phyloP scores from a whole-genome alignment of 30 jellyfish, hydroid and myxozoan genomes.

The Chrysaora quinquecirrha region DNA sequence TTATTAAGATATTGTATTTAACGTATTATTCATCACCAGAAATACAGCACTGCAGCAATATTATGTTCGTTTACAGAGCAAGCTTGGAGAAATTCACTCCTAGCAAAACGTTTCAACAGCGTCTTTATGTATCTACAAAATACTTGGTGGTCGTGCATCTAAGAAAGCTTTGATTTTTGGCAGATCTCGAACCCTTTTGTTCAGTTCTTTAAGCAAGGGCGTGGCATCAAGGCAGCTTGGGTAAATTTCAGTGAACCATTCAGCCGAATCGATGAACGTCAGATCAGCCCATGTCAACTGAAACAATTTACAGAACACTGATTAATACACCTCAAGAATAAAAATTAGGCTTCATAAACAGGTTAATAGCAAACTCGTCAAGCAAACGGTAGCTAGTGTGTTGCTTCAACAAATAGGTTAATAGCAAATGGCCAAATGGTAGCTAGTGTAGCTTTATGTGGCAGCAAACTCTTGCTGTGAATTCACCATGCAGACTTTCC shows the following conservation, averaged over 20 bases:
- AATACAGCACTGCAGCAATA: too few species aligned
- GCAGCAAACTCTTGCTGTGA: neutral
- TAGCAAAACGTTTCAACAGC: too few species aligned
- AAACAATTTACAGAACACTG: neutral
- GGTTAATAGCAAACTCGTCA: neutral
- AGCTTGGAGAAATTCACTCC: too few species aligned
- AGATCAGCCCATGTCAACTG: constrained; percentile 73
- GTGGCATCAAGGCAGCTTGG: too few species aligned
- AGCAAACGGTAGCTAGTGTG: neutral
- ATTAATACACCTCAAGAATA: neutral
- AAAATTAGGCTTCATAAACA: too few species aligned
- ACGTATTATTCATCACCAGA: too few species aligned
- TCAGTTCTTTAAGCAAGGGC: constrained; percentile 41
- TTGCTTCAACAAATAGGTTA: neutral
- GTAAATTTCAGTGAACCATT: neutral
- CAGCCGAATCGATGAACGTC: constrained; percentile 19
- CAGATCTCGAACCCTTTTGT: constrained; percentile 28
- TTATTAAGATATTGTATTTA: too few species aligned
- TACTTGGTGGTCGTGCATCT: constrained; percentile 37
- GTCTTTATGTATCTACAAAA: too few species aligned
- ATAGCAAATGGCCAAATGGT: too few species aligned
- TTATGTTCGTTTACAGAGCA: too few species aligned
- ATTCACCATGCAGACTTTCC: neutral
- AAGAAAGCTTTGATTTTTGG: constrained; percentile 27
- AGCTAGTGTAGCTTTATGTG: neutral